These are phyloP conservation scores for Chironomus tepperi DNA, from an alignment of 1,140 invertebrate species.

Conservation along the genomic window DNA sequence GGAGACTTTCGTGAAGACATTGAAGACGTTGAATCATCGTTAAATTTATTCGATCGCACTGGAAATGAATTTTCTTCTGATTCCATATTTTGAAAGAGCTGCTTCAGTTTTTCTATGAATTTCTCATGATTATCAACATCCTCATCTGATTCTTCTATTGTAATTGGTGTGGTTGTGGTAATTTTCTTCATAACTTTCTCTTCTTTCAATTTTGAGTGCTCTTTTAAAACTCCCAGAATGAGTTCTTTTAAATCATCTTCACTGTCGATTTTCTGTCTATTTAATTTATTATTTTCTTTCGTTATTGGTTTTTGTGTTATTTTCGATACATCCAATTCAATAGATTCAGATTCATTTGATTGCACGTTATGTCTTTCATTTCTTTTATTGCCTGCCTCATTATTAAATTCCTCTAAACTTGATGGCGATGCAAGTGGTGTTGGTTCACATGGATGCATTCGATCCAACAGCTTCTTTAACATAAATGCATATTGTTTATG, in stretches of 20 bases:
- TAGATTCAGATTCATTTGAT: slow-evolving; percentile 18
- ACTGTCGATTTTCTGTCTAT: background rate
- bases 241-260: background rate
- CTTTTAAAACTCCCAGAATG: background rate
- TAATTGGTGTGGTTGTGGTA: background rate
- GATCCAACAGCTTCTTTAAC: background rate
- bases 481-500: slow-evolving; percentile 19
- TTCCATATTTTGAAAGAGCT: background rate
- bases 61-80: slow-evolving; percentile 17
- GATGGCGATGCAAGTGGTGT: background rate
- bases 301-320: background rate
- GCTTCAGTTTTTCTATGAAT: background rate
- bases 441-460: background rate
- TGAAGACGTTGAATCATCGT: background rate
- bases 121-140: background rate
- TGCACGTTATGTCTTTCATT: slow-evolving; percentile 1
- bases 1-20: slow-evolving; percentile 8
- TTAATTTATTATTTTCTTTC: background rate
- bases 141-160: background rate
- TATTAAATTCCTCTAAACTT: background rate
- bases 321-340: background rate
- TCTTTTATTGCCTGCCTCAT: background rate
- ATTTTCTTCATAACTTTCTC: background rate
- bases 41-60: background rate
- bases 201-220: background rate